Percentiles rank a stretch among this genome's conserved stretches.
phyloP scores from a whole-genome alignment of 2,888 invertebrate genomes.

The Miltochrista miniata region DNA sequence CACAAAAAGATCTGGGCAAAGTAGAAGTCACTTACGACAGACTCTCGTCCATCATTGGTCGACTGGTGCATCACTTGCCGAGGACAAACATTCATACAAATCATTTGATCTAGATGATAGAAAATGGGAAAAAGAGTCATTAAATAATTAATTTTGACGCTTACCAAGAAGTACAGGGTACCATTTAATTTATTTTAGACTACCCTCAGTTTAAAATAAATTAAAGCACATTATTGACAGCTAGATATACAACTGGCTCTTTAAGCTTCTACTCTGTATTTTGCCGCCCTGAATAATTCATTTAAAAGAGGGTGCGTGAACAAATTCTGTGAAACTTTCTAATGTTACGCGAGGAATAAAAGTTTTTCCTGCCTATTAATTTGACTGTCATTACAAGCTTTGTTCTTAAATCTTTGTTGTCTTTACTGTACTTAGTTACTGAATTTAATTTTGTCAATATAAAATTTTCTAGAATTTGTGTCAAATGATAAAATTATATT shows the following conservation, averaged over 20 bases:
- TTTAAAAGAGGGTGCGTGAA: conserved; percentile 61
- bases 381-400: conserved; percentile 45
- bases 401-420: conserved; percentile 32
- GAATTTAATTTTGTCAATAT: no score
- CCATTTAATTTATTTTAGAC: no score
- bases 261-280: conserved; percentile 57
- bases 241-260: conserved; percentile 58
- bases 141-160: conserved; percentile 19
- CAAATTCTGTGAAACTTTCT: conserved; percentile 54
- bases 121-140: no score
- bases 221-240: conserved; percentile 67
- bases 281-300: conserved; percentile 64
- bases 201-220: conserved; percentile 46
- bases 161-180: conserved; percentile 21
- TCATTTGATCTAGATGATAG: no score
- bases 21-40: no score
- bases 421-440: neutral
- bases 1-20: conserved; percentile 16
- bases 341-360: conserved; percentile 50
- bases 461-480: no score
- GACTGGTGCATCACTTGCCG: no score
- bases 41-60: no score
- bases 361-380: conserved; percentile 48
- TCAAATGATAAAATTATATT: no score
- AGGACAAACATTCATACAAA: no score